These are phyloP conservation scores for Drosophila simulans DNA, from an alignment of 1,140 invertebrate genomes.

Conservation along the genomic window DNA sequence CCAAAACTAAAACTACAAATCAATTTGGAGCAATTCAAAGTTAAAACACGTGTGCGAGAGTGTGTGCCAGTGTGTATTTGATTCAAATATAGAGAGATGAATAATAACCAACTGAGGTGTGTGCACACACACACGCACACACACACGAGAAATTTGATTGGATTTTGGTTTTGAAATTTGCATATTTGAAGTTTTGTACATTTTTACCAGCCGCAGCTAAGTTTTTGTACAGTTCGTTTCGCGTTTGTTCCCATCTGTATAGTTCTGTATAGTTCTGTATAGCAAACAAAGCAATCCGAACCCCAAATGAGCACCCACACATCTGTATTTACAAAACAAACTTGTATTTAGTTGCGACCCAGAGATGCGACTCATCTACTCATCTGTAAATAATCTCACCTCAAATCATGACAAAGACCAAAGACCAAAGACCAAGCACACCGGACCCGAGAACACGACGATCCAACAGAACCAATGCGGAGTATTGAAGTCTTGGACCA, in stretches of 20 bases:
- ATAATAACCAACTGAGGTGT: constrained; percentile 48
- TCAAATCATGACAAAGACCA: constrained; percentile 49
- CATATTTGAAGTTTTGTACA: constrained; percentile 68
- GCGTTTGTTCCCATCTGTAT: constrained; percentile 57
- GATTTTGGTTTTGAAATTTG: constrained; percentile 75
- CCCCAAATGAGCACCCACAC: constrained; percentile 56
- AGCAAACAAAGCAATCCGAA: constrained; percentile 38
- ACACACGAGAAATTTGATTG: constrained; percentile 64
- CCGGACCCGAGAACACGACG: constrained; percentile 10
- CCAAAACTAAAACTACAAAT: constrained; percentile 56
- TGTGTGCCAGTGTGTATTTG: constrained; percentile 22
- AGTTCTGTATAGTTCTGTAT: constrained; percentile 33
- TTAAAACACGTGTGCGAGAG: constrained; percentile 33
- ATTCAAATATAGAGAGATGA: constrained; percentile 43
- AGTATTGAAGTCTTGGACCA: constrained; percentile 33
- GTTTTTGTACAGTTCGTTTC: constrained; percentile 59
- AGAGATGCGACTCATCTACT: constrained; percentile 54
- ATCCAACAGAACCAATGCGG: constrained; percentile 1
- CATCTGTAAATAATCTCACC: constrained; percentile 78
- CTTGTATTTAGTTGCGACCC: constrained; percentile 58
- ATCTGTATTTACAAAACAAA: constrained; percentile 64
- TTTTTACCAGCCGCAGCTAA: constrained; percentile 56
- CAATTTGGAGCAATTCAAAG: constrained; percentile 54
- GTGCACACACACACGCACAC: neutral
- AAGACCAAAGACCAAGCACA: neutral